A percentile compares a stretch with the other conserved stretches of the same genome.
phyloP scores from a whole-genome alignment of 2,797 vertebrate species.

The Astyanax mexicanus region DNA sequence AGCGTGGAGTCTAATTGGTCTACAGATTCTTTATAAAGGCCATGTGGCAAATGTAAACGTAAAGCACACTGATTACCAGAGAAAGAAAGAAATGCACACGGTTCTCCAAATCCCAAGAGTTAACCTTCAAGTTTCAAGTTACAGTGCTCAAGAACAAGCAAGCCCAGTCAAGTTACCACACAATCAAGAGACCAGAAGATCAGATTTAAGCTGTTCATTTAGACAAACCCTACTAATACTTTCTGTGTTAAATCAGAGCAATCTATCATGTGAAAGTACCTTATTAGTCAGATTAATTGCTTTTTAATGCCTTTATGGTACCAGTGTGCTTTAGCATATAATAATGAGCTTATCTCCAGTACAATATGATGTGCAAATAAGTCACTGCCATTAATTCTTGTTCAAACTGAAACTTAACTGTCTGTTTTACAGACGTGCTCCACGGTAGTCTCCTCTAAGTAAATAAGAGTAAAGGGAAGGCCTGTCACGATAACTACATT shows the following conservation, averaged over 20 bases:
- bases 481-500: no score
- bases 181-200: not conserved
- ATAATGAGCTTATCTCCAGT: conserved; percentile 30
- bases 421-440: not conserved
- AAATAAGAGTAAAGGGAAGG: conserved; percentile 2
- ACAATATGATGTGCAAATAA: conserved; percentile 44
- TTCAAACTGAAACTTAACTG: conserved; percentile 14
- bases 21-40: not conserved
- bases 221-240: not conserved
- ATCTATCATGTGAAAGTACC: conserved; percentile 13
- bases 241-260: not conserved
- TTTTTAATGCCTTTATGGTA: conserved; percentile 43
- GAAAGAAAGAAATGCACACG: not conserved
- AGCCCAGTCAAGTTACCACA: conserved; percentile 1
- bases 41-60: not conserved
- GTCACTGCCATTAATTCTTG: conserved; percentile 29
- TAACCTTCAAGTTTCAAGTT: conserved; percentile 21
- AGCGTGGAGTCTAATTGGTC: not conserved
- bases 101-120: conserved; percentile 3
- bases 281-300: conserved; percentile 49
- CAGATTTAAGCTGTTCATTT: not conserved
- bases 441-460: not conserved
- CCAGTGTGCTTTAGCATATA: conserved; percentile 7
- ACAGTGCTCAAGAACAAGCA: conserved; percentile 14
- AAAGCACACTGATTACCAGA: not conserved